Percentiles rank a stretch among this genome's conserved stretches.
phyloP scores from a whole-genome alignment of 2,888 invertebrate genomes.

The Drosophila phalerata region DNA sequence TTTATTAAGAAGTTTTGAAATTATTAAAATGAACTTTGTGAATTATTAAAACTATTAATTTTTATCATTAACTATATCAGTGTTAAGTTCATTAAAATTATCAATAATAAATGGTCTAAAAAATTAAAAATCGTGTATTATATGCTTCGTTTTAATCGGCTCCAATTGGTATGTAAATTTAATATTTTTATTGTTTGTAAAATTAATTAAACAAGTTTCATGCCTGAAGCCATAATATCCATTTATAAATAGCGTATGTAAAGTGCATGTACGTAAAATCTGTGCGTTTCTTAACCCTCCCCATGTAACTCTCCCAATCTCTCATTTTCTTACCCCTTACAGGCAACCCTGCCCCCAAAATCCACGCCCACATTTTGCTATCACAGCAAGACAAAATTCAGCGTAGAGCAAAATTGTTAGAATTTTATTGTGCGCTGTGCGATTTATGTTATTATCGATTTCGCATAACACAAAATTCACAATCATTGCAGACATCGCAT shows the following conservation, averaged over 20 bases:
- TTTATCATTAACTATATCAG: too few species aligned
- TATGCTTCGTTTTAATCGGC: too few species aligned
- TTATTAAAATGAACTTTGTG: background rate
- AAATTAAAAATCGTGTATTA: too few species aligned
- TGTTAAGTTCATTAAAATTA: too few species aligned
- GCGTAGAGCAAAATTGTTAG: conserved; percentile 46
- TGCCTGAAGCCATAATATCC: background rate
- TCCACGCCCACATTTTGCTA: conserved; percentile 32
- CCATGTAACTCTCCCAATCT: background rate
- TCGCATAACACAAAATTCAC: conserved; percentile 63
- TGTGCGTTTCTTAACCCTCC: conserved; percentile 8
- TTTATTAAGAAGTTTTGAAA: background rate
- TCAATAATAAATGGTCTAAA: too few species aligned
- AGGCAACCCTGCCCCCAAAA: background rate
- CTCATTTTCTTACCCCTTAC: background rate
- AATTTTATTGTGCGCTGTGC: conserved; percentile 72
- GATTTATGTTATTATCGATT: conserved; percentile 80
- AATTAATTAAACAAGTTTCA: background rate
- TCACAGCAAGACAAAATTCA: conserved; percentile 37
- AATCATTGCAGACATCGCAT: conserved; percentile 56
- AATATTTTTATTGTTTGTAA: too few species aligned
- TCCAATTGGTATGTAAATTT: background rate
- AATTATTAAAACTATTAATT: too few species aligned
- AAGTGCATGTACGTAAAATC: conserved; percentile 41
- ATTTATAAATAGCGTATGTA: background rate